Base-by-base conservation (phyloP, 2,113 vertebrate genomes). In the Calidris pygmaea region DNA sequence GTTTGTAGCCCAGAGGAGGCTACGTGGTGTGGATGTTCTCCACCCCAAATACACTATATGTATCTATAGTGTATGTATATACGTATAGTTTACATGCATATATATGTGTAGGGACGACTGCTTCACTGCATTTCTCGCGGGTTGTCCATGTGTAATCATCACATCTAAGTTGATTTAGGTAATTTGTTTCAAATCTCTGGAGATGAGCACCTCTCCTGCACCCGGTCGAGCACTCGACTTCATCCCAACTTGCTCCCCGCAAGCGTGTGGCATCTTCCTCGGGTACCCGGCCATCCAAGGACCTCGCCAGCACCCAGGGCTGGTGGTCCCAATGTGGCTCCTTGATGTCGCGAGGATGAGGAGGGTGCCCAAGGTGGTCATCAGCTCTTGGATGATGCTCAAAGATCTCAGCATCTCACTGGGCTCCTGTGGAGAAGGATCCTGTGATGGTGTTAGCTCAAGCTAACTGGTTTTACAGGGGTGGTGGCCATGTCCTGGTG, bases 141-240 rank as follows among this genome's bases (percentile, higher is more conserved):
- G 27, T 34, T 45, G 29, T 34, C 30, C 45, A 13, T 4, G 23
- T 2, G 0, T 59, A 39, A 30, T 27, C 23, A 72, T 43, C 48
- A 47, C 2, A 2, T 26, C 55, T 32, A 34, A 48, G 35, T 13
- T 8, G 24, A 10, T 91, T 73, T 35, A 48, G 80, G 34, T 8
- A 11, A 58, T 66, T 73, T 48, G 10, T 17, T 80, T 74, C 41
- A 14, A 14, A 20, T 58, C 55, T 66, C 50, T 3, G 6, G 30
- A 37, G 50, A 3, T n/a, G 22, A 91, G 15, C 59, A 18, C 12
- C 37, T n/a, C 48, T 79, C 66, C 63, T 47, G 43, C 35, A 60
- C n/a, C 14, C 15, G 3, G 34, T 39, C 55, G n/a, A 56, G 50
- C 0, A 0, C 5, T 13, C 2, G 4, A 2, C 23, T 66, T 74